Percentiles rank a stretch among this genome's conserved stretches.
These are phyloP conservation scores for Zaprionus ornatus DNA, from an alignment of 1,140 invertebrate species.

Conservation along the genomic window DNA sequence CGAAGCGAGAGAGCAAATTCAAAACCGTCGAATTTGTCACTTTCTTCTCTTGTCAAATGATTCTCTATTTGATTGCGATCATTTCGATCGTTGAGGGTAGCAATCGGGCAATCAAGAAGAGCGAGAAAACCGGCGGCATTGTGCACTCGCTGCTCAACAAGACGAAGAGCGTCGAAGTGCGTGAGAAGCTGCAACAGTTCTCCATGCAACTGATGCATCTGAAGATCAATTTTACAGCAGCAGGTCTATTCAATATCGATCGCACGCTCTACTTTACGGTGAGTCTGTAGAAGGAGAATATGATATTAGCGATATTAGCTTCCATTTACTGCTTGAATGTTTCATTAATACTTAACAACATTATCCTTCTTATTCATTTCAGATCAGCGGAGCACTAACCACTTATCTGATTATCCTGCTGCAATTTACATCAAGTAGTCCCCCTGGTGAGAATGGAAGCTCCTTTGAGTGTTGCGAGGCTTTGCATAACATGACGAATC, in stretches of 20 bases:
- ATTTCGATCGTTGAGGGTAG: slow-evolving; percentile 82
- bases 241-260: slow-evolving; percentile 82
- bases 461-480: slow-evolving; percentile 53
- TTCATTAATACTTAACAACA: not conserved
- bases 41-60: slow-evolving; percentile 83
- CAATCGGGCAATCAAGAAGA: slow-evolving; percentile 80
- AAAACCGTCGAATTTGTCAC: slow-evolving; percentile 81
- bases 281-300: not conserved
- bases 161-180: slow-evolving; percentile 70
- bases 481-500: slow-evolving; percentile 59
- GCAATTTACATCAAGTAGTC: slow-evolving; percentile 78
- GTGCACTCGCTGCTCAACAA: slow-evolving; percentile 78
- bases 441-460: slow-evolving; percentile 25
- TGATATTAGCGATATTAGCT: not conserved
- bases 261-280: slow-evolving; percentile 82
- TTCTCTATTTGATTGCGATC: slow-evolving; percentile 78
- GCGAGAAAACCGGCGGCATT: slow-evolving; percentile 79
- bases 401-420: slow-evolving; percentile 82
- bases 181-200: slow-evolving; percentile 80
- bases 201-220: slow-evolving; percentile 80
- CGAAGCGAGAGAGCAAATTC: slow-evolving; percentile 78
- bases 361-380: not conserved
- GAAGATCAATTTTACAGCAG: slow-evolving; percentile 81
- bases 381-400: slow-evolving; percentile 82
- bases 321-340: not conserved